Base-by-base conservation (phyloP, 1,140 invertebrate genomes). In the Drosophila albomicans region DNA sequence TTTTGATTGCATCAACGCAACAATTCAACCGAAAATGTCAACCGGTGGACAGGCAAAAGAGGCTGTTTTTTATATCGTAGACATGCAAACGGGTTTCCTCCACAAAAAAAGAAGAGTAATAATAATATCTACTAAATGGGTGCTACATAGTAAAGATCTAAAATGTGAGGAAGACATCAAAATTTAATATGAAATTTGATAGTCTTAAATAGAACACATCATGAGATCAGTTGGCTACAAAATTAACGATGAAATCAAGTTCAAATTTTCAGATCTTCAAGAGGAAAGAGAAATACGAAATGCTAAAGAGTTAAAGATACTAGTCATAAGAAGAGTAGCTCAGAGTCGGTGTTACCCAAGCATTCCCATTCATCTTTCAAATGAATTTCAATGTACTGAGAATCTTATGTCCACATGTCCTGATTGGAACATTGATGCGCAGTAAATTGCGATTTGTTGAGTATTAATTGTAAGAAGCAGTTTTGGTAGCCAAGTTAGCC, bases 1-100 rank as follows among this genome's bases (percentile, higher is more conserved):
- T 38, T 56, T 71, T 71, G 61, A 71, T 56, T 49, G 61, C 69
- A 71, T 65, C 59, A 57, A 65, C 43, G 38, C 13, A 20, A 52
- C 13, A 20, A 52, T 61, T 69, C 58, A 52, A 35, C 10, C 15
- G 15, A 11, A 69, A 69, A 69, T 69, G 58, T 69, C 67, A 69
- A 69, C 57, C 25, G 58, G 57, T 54, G 35, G 35, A 54, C 48
- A 69, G 35, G 20, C 48, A 45, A 68, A 68, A 35, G 56, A 68
- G 56, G 65, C 65, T 51, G 56, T 59, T 68, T 59, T 68, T 57
- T 38, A 51, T 61, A 35, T 67, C 2, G 35, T 67, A 35, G 43
- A 32, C 41, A 46, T 15, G 30, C 41, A 32, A 69, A 69, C 67
- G 25, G 35, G 67, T 62, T 69, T 52, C 38, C 28, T 15, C 16